These are phyloP conservation scores for Apis dorsata DNA, from an alignment of 1,140 invertebrate genomes.

Conservation along the genomic window DNA sequence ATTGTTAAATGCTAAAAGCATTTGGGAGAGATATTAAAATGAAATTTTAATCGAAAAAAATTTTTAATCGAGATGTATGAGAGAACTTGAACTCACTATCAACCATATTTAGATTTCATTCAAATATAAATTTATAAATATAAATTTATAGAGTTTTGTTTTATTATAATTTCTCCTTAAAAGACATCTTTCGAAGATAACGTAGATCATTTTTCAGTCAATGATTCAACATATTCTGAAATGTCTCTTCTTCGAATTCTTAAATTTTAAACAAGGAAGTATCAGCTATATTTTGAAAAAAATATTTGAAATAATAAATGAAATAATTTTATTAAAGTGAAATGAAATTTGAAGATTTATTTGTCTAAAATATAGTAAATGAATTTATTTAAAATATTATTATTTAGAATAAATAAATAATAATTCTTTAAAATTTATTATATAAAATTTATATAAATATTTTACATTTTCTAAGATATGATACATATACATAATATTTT, in stretches of 20 bases:
- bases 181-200: neutral
- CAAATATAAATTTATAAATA: slow-evolving; percentile 4
- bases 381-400: too few species aligned
- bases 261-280: neutral
- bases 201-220: neutral
- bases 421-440: too few species aligned
- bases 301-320: too few species aligned
- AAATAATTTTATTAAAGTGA: too few species aligned
- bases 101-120: neutral
- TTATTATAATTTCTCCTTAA: neutral
- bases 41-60: neutral
- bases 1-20: neutral
- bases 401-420: too few species aligned
- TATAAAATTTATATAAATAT: too few species aligned
- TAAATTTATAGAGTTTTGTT: neutral
- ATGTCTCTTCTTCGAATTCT: neutral
- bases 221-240: neutral
- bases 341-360: too few species aligned
- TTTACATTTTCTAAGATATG: too few species aligned
- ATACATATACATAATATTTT: too few species aligned
- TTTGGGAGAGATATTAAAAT: neutral
- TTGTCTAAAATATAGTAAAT: too few species aligned
- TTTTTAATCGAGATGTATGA: neutral
- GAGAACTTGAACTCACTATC: slow-evolving; percentile 14
- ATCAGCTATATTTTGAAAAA: too few species aligned